A percentile compares a stretch with the other conserved stretches of the same genome.
Evolutionary conservation across 2,113 vertebrate species (phyloP).

Genomic region (Dasypus novemcinctus): DNA sequence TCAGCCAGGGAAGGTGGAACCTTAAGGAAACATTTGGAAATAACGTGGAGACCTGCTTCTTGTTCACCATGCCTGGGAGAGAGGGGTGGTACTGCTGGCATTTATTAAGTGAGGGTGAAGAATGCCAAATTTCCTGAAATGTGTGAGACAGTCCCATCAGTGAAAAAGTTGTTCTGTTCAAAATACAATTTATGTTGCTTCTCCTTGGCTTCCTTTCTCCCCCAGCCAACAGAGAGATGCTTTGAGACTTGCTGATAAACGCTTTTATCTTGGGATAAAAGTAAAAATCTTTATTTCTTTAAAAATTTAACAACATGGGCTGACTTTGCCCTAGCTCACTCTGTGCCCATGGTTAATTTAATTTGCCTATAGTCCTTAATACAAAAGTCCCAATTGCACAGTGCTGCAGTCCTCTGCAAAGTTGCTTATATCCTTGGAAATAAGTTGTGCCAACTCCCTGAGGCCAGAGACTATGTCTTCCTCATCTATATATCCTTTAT

Average conservation of each 20-base stretch:
- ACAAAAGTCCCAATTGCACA: background rate
- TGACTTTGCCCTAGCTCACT: background rate
- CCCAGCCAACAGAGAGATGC: background rate
- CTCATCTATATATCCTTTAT: background rate
- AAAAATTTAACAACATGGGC: background rate
- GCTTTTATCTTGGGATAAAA: background rate
- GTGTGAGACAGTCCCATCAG: background rate
- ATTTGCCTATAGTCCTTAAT: background rate
- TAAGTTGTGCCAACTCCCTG: background rate
- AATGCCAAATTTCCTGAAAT: background rate
- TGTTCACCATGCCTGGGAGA: background rate
- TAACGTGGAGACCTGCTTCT: background rate
- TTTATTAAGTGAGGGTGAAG: background rate
- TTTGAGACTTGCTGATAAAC: background rate
- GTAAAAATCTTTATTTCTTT: background rate
- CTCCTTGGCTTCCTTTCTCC: background rate
- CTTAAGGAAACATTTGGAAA: background rate
- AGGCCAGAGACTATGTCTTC: background rate
- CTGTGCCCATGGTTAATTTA: background rate
- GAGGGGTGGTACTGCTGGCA: background rate
- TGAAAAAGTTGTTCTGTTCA: background rate
- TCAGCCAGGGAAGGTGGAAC: background rate
- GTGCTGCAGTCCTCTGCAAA: background rate
- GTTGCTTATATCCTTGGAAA: background rate
- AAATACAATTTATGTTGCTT: background rate